These are phyloP conservation scores for Molorchus minor DNA, from an alignment of 2,888 invertebrate species.

Conservation along the genomic window DNA sequence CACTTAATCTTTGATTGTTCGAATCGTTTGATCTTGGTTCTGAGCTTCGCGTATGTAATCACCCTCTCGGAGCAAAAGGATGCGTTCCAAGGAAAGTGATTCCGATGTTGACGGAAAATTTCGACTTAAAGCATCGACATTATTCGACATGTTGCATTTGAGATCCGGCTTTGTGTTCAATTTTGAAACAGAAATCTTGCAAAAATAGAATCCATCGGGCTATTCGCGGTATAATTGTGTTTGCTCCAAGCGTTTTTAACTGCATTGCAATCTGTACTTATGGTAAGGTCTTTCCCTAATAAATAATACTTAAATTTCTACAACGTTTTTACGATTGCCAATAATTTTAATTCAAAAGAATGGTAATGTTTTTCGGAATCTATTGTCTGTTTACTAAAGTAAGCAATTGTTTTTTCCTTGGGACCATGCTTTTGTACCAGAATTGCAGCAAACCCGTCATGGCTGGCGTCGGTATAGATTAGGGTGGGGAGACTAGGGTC, in stretches of 20 bases:
- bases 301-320: conserved; percentile 30
- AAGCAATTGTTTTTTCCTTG: conserved; percentile 16
- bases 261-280: conserved; percentile 29
- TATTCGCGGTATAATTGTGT: conserved; percentile 10
- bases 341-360: conserved; percentile 28
- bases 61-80: too few relatives aligned
- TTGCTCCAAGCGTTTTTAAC: conserved; percentile 24
- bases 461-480: conserved; percentile 27
- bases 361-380: conserved; percentile 23
- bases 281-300: conserved; percentile 18
- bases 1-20: too few relatives aligned
- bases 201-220: background rate
- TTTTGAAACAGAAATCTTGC: too few relatives aligned
- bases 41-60: too few relatives aligned
- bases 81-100: too few relatives aligned
- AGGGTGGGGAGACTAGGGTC: conserved; percentile 26
- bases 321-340: conserved; percentile 29
- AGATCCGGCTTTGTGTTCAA: too few relatives aligned
- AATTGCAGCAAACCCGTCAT: conserved; percentile 34
- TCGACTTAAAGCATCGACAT: too few relatives aligned
- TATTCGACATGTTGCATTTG: too few relatives aligned
- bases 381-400: conserved; percentile 32
- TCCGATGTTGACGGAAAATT: too few relatives aligned
- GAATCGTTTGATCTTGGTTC: too few relatives aligned
- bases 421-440: conserved; percentile 25